Base-by-base conservation (phyloP, 1,140 invertebrate species). In the Drosophila insularis region DNA sequence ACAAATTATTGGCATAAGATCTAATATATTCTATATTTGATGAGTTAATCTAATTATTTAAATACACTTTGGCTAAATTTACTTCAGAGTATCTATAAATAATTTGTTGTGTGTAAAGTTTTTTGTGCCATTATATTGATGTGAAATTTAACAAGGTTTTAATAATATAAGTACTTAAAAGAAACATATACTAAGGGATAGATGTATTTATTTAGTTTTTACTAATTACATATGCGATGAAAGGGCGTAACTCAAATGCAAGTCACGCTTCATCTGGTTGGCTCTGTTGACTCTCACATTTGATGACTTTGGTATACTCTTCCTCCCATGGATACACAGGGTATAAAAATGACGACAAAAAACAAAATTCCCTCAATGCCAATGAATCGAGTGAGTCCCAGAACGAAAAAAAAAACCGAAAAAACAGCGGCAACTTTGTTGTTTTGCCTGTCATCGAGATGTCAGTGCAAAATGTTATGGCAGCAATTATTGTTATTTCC, bases 401-500 rank as follows among this genome's bases (percentile, higher is more conserved):
- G 17, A 50, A 50, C 10, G 43, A 46, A 46, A 19, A 46, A n/a
- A 58, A n/a, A 43, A 14, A 2, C 4, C 4, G 10, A 58, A n/a
- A 43, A 14, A 2, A 27, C 4, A 27, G 39, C 32, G 58, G 35
- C 70, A 69, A 78, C 74, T 74, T 78, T 78, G 74, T 80, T 68
- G 66, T 72, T 43, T 61, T 60, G 43, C 62, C 67, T 81, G 74
- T 81, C 80, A 78, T 58, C 79, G 64, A 75, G 63, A 75, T 50
- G 67, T 82, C 80, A 69, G 46, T 74, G 69, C 75, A 65, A 68
- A 75, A 72, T 87, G 79, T 87, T 87, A 81, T 87, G 71, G 79
- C 76, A 68, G 73, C 84, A 89, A 89, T 89, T 89, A 87, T 77
- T 89, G 80, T 68, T 81, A 75, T 82, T 87, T 82, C 76, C 82